Base-by-base conservation (phyloP, 2,888 invertebrate genomes). In the Monochamus alternatus region DNA sequence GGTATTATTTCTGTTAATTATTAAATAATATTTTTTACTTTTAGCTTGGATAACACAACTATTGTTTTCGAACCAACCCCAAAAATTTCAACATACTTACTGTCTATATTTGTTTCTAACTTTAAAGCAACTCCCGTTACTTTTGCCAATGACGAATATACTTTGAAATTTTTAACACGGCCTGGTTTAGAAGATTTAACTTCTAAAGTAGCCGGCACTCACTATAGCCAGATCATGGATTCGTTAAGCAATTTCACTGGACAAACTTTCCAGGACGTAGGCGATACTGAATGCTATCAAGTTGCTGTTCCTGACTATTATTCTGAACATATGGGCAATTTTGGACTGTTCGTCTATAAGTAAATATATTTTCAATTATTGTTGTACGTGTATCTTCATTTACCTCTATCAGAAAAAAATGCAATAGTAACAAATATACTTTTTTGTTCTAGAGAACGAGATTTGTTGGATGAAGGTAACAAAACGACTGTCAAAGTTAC, bases 281-380 rank as follows among this genome's bases (percentile, higher is more conserved):
- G 44, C 10, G 30, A 59, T 43, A 14, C 12, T 9, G 59, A 59
- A 44, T 59, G 43, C 12, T 68, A 68, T 30, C 68, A 68, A 4
- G 68, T 68, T 10, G 68, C 68, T 30, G 14, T 59, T 12, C 59
- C 59, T 9, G 44, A 68, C 14, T 59, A 59, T 68, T 68, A 47
- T 22, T 10, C 44, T 2, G 59, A 68, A 12, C 5, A 12, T 43
- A 59, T 59, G 55, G 68, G 59, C n/a, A 14, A 38, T 30, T 68
- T 68, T 68, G 68, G 68, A 30, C 43, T 68, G 3, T 68, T 68
- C 30, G 38, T 22, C 5, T 68, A 68, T 22, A 68, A 58, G 68
- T 68, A 68, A 47, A 9, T 44, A 5, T 44, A 22, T 22, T 22
- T 22, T 38, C 38, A 38, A 38, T 38, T 38, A 5, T 7, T 38